These are phyloP conservation scores for Sarcophaga variegata DNA, from an alignment of 2,888 invertebrate genomes.

Conservation along the genomic window DNA sequence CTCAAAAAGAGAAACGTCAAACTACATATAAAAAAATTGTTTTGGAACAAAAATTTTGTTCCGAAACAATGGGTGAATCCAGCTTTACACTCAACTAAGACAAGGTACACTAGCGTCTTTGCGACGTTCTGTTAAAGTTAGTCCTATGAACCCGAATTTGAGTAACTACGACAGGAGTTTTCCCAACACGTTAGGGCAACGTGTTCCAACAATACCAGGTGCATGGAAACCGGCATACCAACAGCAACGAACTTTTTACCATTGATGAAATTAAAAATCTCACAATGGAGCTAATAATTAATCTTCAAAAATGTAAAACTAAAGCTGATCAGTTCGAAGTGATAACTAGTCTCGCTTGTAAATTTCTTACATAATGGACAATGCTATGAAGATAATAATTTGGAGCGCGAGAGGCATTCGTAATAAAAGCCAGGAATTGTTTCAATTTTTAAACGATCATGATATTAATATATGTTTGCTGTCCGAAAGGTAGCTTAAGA, in stretches of 20 bases:
- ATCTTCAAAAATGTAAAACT: slow-evolving; percentile 6
- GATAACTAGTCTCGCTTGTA: slow-evolving; percentile 13
- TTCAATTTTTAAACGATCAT: too few relatives aligned
- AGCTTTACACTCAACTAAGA: too few relatives aligned
- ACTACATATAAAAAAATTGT: too few relatives aligned
- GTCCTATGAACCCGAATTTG: background rate
- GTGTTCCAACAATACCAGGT: background rate
- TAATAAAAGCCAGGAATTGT: too few relatives aligned
- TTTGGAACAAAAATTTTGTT: too few relatives aligned
- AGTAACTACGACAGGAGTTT: background rate
- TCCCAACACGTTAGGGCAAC: background rate
- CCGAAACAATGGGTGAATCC: too few relatives aligned
- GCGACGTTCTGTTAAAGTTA: background rate
- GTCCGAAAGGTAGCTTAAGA: background rate
- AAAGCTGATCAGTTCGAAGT: slow-evolving; percentile 11
- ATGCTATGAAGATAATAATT: background rate
- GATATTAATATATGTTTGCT: too few relatives aligned
- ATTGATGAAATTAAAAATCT: slow-evolving; percentile 10
- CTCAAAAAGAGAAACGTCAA: too few relatives aligned
- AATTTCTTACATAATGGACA: slow-evolving; percentile 22
- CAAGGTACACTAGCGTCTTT: too few relatives aligned
- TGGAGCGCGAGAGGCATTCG: too few relatives aligned
- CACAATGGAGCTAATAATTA: slow-evolving; percentile 6
- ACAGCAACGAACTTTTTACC: slow-evolving; percentile 1
- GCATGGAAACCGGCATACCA: too few relatives aligned